Evolutionary conservation across 2,797 vertebrate species (phyloP), one percentile per base, ranked within the genome.

Genomic region (Sebastes hopkinsi): DNA sequence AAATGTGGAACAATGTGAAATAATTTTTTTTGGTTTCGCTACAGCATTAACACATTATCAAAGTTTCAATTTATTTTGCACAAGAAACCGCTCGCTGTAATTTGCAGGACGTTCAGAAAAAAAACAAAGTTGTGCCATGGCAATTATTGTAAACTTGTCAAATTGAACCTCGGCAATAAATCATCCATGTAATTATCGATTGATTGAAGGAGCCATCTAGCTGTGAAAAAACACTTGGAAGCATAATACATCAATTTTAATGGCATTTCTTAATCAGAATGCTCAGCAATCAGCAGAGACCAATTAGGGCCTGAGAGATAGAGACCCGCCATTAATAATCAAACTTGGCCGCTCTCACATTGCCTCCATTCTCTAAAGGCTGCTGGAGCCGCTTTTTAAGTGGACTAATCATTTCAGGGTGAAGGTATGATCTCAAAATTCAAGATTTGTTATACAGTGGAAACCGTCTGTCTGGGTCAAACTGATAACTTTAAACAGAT

Each of bases 201-300:
- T 94, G 94, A 96, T 95, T 95, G 92, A 94, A 95, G 89, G 87
- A 77, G 86, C 90, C 87, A 91, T 94, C 89, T 90, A 72, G 89
- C 82, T 80, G 91, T 89, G 92, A 90, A 92, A 92, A 94, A 91
- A 84, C 88, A 92, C 94, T 93, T 84, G 85, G 85, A 94, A 87
- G 89, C 85, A 80, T 88, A 91, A 95, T 94, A 89, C 92, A 95
- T 93, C 88, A 89, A 92, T 93, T 95, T 92, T 94, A 95, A 96
- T 95, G 92, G 88, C 87, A 81, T 95, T 94, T 94, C 94, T 94
- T 95, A 95, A 96, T 95, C 95, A 93, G 87, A 94, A 94, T 77
- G 87, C 90, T 91, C 86, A 58, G 93, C 93, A 93, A 95, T 94
- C 95, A 95, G 88, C 86, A 85, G 90, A 94, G 95, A 95, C 94